Evolutionary conservation across 2,888 invertebrate species (phyloP), one percentile per base, ranked within the genome.

Genomic region (Nemotelus pantherinus): DNA sequence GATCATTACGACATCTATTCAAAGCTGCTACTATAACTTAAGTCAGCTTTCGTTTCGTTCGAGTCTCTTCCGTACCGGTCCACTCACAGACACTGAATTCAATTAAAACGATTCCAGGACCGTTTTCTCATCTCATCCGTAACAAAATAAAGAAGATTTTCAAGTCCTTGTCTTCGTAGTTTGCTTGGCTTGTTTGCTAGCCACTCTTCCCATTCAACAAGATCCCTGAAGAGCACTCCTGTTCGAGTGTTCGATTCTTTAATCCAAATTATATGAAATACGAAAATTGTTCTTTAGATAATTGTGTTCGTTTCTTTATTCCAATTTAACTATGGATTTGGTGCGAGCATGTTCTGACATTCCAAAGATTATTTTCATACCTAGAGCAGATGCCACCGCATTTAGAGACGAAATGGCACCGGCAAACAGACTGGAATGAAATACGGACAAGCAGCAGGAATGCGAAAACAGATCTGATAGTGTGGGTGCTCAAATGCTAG

Each of bases 41-140:
- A 7, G 10, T 63, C 39, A 63, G 43, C 3, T 63, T 63, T 41
- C 7, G 43, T 43, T 7, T 41, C 3, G 41, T 41, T 63, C 41
- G 43, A 25, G 25, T 25, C 25, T 25, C 25, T 25, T 25, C 25
- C 63, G 44, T 43, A 63, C 25, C 63, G 25, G 9, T n/a, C 10
- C 63, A 41, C 41, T 43, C 39, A 50, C 50, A 43, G 63, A 63
- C 63, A 63, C 39, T 63, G 39, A 63, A 63, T 63, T 63, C 63
- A 63, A 63, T 63, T 41, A 63, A 43, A 63, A 43, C 43, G 9
- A 7, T 9, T 50, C 9, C 9, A 5, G 50, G 9, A 50, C 6
- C 50, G 9, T 50, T 9, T 50, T 9, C 5, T 5, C 50, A 7
- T 9, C 9, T 9, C 50, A 50, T 50, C 50, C 50, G 1, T 39